Conservation (phyloP, 2,113 vertebrate species). For the Bolborhynchus lineola region DNA sequence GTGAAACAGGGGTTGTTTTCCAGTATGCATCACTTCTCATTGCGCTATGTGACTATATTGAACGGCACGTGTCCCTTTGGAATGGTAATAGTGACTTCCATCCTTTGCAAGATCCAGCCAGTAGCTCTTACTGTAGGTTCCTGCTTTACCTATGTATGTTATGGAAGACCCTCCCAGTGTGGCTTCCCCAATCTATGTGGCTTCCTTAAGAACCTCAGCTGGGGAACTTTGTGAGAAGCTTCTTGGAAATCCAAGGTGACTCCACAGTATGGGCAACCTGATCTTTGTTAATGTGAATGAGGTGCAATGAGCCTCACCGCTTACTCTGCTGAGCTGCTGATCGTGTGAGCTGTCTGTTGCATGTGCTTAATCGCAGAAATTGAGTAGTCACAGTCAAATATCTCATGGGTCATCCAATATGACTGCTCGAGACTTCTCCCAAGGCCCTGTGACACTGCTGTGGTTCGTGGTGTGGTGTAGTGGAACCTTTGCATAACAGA, state of each 20-base stretch:
- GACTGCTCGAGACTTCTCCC: background rate
- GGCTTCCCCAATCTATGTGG: background rate
- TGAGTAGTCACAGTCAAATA: background rate
- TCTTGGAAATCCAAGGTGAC: background rate
- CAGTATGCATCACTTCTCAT: background rate
- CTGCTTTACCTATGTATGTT: background rate
- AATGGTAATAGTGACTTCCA: background rate
- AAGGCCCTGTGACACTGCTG: background rate
- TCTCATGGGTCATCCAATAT: fast-evolving
- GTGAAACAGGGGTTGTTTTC: background rate
- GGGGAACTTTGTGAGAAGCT: background rate
- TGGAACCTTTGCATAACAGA: too few relatives aligned
- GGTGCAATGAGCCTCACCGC: background rate
- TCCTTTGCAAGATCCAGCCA: background rate
- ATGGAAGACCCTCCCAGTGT: background rate
- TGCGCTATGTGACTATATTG: too few relatives aligned
- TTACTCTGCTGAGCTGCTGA: background rate
- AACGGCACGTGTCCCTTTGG: fast-evolving
- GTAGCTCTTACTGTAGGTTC: background rate
- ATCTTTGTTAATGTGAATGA: background rate
- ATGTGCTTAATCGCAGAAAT: fast-evolving
- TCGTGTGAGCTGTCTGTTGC: background rate
- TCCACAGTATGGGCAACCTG: background rate
- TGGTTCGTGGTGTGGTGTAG: background rate
- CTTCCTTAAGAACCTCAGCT: background rate